Percentiles rank a stretch among this genome's conserved stretches.
Conservation (phyloP, 2,888 invertebrate genomes). For the Rhingia campestris region DNA sequence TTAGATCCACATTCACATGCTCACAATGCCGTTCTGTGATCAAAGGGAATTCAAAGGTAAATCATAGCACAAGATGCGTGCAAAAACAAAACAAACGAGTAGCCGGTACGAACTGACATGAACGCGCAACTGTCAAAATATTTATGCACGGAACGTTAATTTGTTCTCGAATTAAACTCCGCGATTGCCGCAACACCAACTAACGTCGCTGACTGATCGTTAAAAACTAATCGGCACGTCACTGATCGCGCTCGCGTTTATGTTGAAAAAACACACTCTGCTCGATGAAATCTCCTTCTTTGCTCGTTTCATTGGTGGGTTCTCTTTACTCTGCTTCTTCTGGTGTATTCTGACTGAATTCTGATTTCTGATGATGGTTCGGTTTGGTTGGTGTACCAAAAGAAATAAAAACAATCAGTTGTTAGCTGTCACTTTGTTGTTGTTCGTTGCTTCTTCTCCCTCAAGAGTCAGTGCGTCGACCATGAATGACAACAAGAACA, state of each 20-base stretch:
- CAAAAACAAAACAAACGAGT: slow-evolving; percentile 16
- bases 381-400: neutral
- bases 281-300: neutral
- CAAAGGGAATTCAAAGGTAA: slow-evolving; percentile 9
- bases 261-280: slow-evolving; percentile 1
- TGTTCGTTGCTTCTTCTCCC: slow-evolving; percentile 17
- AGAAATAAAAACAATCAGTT: neutral
- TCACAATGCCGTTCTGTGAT: neutral
- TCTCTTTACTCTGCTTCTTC: neutral
- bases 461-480: neutral
- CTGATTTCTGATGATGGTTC: neutral
- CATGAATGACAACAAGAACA: slow-evolving; percentile 29
- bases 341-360: neutral
- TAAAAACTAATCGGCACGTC: slow-evolving; percentile 58
- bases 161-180: neutral
- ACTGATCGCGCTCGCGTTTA: slow-evolving; percentile 42
- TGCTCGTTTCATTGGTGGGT: slow-evolving; percentile 2
- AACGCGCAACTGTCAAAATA: slow-evolving; percentile 32
- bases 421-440: slow-evolving; percentile 23
- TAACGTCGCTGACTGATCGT: slow-evolving; percentile 39
- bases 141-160: neutral
- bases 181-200: slow-evolving; percentile 6
- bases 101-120: neutral
- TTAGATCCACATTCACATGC: neutral
- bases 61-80: slow-evolving; percentile 3